phyloP scores from a whole-genome alignment of 2,888 invertebrate species.

The Phyto melanocephala region DNA sequence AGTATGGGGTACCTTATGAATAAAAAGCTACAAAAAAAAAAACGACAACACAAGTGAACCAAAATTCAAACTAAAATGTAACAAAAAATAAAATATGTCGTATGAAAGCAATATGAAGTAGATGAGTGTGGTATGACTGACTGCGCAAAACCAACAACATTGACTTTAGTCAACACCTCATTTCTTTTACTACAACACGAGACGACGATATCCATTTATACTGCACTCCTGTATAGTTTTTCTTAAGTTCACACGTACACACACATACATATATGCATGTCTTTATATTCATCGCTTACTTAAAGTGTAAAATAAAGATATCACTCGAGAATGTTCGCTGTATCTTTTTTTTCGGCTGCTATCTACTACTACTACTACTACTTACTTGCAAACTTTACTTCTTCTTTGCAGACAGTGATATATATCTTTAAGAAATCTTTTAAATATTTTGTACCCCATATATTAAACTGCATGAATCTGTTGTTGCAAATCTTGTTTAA shows the following conservation, averaged over 20 bases:
- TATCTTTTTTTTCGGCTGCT: not conserved
- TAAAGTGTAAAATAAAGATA: conserved; percentile 57
- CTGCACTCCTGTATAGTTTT: not conserved
- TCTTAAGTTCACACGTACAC: not conserved
- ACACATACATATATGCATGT: no score
- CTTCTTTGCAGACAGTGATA: conserved; percentile 31
- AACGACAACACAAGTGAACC: not conserved
- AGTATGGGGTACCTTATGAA: conserved; percentile 10
- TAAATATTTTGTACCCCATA: conserved; percentile 42
- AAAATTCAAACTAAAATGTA: not conserved
- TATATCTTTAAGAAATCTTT: conserved; percentile 52
- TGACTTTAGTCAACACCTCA: conserved; percentile 46
- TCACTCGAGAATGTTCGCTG: conserved; percentile 12
- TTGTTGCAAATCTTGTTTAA: not conserved
- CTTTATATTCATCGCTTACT: not conserved
- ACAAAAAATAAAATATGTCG: not conserved
- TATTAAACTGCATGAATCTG: conserved; percentile 47
- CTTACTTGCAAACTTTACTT: not conserved
- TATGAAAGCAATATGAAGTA: not conserved
- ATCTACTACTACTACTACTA: not conserved
- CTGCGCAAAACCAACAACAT: conserved; percentile 29
- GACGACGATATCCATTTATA: not conserved
- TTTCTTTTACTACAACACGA: conserved; percentile 2
- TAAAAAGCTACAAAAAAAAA: not conserved
- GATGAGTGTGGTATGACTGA: conserved; percentile 11